Base-by-base conservation (phyloP, 2,797 vertebrate species). In the Alosa sapidissima region DNA sequence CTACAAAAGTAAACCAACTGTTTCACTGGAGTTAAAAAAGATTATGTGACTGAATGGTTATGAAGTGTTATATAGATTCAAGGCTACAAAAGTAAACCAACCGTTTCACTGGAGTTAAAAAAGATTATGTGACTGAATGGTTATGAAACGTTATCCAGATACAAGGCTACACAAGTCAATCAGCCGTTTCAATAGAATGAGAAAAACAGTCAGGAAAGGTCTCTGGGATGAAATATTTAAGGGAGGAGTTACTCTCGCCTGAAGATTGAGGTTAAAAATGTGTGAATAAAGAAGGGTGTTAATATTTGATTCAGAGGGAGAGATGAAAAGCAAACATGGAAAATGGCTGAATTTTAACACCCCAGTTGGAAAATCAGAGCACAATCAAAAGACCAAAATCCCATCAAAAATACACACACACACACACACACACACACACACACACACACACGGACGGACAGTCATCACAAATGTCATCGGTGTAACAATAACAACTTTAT, bases 401-500 rank as follows among this genome's bases (percentile, higher is more conserved):
- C 55, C 55, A 58, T 58, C 55, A 19, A 16, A 55, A 2, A 16
- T 3, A 55, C 52, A 19, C 52, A n/a, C 55, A 8, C 55, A n/a
- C 54, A 60, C 21, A 60, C 55, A n/a, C 55, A n/a, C 54, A 60
- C 21, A 60, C 55, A n/a, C 55, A 8, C 55, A n/a, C 54, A 60
- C 21, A 60, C 55, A n/a, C 55, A 60, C 21, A 19, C 62, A 33
- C n/a, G 33, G 21, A 88, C 8, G 81, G 11, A 82, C 41, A 82
- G 81, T 68, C n/a, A 84, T 86, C 83, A 91, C 81, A 47, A 83
- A 85, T 87, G 84, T 81, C 19, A 19, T 84, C 88, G 87, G 91
- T 92, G 89, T 89, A 89, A 93, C 89, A 91, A 85, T 85, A 92
- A 92, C 84, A 91, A 90, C 65, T 93, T 95, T 94, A 93, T 91